phyloP scores from a whole-genome alignment of 2,113 vertebrate species.

The Albula goreensis region DNA sequence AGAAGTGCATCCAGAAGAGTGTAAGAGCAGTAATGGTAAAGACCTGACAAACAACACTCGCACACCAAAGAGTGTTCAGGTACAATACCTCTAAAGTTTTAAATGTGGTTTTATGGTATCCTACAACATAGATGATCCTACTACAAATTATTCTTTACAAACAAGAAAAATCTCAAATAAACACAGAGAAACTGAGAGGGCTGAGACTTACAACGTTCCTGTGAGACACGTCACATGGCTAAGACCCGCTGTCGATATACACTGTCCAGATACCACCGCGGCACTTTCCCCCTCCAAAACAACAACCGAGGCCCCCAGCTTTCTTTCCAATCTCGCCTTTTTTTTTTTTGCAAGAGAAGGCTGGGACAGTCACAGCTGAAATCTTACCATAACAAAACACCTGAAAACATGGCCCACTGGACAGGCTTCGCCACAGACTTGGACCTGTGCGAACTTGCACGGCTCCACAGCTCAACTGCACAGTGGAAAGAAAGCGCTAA shows the following conservation, averaged over 20 bases:
- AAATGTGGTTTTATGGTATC: too few species aligned
- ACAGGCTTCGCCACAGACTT: conserved; percentile 43
- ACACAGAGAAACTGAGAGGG: neutral
- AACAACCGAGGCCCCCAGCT: neutral
- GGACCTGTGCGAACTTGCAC: conserved; percentile 66
- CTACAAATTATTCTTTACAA: neutral
- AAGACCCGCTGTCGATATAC: neutral
- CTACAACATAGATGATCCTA: neutral
- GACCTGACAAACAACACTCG: too few species aligned
- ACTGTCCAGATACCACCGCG: neutral
- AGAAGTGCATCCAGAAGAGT: too few species aligned
- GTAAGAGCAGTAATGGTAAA: too few species aligned
- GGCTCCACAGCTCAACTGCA: conserved; percentile 42
- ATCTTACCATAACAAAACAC: conserved; percentile 53
- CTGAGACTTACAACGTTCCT: neutral
- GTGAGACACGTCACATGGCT: neutral
- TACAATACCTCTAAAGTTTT: too few species aligned
- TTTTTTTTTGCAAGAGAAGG: conserved; percentile 30
- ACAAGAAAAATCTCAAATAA: neutral
- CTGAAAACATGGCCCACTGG: conserved; percentile 46
- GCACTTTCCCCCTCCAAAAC: conserved; percentile 12
- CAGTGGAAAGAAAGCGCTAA: conserved; percentile 53
- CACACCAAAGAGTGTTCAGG: too few species aligned
- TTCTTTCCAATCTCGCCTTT: neutral
- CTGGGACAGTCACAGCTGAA: conserved; percentile 43